phyloP scores from a whole-genome alignment of 1,140 invertebrate genomes.

The Tenebrio molitor region DNA sequence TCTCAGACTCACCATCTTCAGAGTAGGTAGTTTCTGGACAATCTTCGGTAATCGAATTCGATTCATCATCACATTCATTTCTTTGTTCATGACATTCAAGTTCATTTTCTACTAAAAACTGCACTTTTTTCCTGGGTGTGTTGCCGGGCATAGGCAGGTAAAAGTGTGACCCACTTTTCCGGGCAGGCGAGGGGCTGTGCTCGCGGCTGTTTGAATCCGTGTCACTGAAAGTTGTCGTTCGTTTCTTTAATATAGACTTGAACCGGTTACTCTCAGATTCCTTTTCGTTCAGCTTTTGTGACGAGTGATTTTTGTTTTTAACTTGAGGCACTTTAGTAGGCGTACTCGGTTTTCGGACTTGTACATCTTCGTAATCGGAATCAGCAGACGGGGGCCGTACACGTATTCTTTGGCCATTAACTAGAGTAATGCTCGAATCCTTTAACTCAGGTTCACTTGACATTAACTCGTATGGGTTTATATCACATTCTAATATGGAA shows the following conservation, averaged over 20 bases:
- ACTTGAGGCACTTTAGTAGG: slow-evolving; percentile 15
- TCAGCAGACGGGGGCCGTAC: slow-evolving; percentile 56
- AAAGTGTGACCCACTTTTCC: slow-evolving; percentile 72
- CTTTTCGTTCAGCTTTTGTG: slow-evolving; percentile 60
- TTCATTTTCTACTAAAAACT: slow-evolving; percentile 63
- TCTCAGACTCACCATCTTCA: background rate
- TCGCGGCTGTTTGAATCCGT: slow-evolving; percentile 56
- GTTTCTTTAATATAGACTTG: slow-evolving; percentile 81
- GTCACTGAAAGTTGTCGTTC: slow-evolving; percentile 64
- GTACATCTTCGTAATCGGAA: slow-evolving; percentile 63
- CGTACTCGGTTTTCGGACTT: slow-evolving; percentile 43
- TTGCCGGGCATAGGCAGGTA: slow-evolving; percentile 74
- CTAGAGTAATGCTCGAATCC: slow-evolving; percentile 60
- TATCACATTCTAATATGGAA: slow-evolving; percentile 87
- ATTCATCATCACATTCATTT: background rate
- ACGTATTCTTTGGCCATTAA: slow-evolving; percentile 62
- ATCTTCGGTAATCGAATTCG: background rate
- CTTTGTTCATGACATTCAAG: slow-evolving; percentile 1
- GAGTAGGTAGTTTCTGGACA: background rate
- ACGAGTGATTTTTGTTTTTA: slow-evolving; percentile 40
- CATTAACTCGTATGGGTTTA: slow-evolving; percentile 88
- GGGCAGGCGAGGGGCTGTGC: slow-evolving; percentile 57
- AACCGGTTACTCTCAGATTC: slow-evolving; percentile 61
- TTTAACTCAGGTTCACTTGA: slow-evolving; percentile 63
- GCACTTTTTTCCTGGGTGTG: slow-evolving; percentile 65